A percentile compares a stretch with the other conserved stretches of the same genome.
Evolutionary conservation across 2,797 vertebrate genomes (phyloP).

Genomic region (Cichlasoma orientale): DNA sequence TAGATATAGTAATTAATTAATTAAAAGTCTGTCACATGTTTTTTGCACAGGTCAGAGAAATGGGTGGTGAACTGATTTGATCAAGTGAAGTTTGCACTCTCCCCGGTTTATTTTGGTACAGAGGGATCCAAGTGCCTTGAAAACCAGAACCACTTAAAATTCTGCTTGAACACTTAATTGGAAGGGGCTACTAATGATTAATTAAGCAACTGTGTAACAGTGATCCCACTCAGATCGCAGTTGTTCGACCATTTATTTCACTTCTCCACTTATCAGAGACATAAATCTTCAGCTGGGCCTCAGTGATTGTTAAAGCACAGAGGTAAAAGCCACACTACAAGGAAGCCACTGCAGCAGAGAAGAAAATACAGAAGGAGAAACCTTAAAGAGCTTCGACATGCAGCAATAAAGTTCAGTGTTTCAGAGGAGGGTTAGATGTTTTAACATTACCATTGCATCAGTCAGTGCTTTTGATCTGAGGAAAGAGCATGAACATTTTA

Average conservation of each 20-base stretch:
- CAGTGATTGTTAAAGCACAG: slow-evolving; percentile 28
- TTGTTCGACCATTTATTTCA: slow-evolving; percentile 23
- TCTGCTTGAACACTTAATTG: background rate
- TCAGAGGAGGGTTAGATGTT: slow-evolving; percentile 54
- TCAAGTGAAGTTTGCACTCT: background rate
- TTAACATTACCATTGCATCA: slow-evolving; percentile 75
- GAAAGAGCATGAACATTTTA: slow-evolving; percentile 66
- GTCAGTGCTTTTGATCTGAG: slow-evolving; percentile 76
- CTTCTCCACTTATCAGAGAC: slow-evolving; percentile 6
- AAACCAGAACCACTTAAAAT: slow-evolving; percentile 6
- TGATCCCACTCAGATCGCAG: background rate
- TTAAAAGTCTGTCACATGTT: slow-evolving; percentile 9
- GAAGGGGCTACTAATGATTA: background rate
- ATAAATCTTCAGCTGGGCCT: slow-evolving; percentile 26
- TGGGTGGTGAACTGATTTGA: slow-evolving; percentile 42
- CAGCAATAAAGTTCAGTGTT: slow-evolving; percentile 42
- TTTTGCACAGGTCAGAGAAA: slow-evolving; percentile 43
- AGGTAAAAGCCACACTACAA: slow-evolving; percentile 44
- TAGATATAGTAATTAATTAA: background rate
- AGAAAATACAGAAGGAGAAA: slow-evolving; percentile 43
- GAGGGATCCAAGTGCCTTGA: background rate
- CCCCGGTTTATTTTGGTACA: background rate
- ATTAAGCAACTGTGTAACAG: background rate
- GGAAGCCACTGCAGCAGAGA: slow-evolving; percentile 24
- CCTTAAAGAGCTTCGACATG: slow-evolving; percentile 31